Conservation (phyloP, 1,140 invertebrate genomes). For the Himalopsyche phryganea region DNA sequence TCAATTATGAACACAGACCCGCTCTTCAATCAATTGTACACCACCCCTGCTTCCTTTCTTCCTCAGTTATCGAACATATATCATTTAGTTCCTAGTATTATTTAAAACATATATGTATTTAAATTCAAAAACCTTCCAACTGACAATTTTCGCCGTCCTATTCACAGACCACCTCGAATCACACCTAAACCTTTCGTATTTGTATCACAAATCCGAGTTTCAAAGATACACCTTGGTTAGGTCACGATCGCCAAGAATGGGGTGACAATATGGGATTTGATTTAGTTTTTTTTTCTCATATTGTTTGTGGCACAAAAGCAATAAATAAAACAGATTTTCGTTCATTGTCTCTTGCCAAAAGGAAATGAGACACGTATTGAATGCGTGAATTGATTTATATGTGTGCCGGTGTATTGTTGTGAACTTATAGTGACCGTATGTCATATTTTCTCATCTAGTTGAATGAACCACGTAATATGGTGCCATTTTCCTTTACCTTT, state of each 20-base stretch:
- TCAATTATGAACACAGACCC: too few species aligned
- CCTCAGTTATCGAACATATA: conserved; percentile 25
- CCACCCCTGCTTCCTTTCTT: conserved; percentile 24
- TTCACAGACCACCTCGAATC: conserved; percentile 6
- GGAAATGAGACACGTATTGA: conserved; percentile 28
- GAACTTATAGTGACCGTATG: conserved; percentile 8
- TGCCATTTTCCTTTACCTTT: too few species aligned
- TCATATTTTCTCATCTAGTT: conserved; percentile 15
- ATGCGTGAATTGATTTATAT: conserved; percentile 28
- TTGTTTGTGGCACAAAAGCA: conserved; percentile 23
- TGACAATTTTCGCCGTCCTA: conserved; percentile 14
- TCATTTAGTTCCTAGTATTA: conserved; percentile 26
- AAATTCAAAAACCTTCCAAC: conserved; percentile 23
- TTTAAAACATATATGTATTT: conserved; percentile 25
- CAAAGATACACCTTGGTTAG: not conserved
- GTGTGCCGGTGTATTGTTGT: conserved; percentile 16
- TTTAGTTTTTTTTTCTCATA: conserved; percentile 8
- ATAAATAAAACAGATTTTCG: conserved; percentile 28
- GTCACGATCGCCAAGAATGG: conserved; percentile 2
- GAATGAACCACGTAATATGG: not conserved
- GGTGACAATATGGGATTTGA: conserved; percentile 12
- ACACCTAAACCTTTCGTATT: not conserved
- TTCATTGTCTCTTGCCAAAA: conserved; percentile 25
- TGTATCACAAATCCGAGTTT: not conserved
- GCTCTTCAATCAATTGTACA: not conserved